phyloP scores from a whole-genome alignment of 2,113 vertebrate genomes.

The Lagopus muta region DNA sequence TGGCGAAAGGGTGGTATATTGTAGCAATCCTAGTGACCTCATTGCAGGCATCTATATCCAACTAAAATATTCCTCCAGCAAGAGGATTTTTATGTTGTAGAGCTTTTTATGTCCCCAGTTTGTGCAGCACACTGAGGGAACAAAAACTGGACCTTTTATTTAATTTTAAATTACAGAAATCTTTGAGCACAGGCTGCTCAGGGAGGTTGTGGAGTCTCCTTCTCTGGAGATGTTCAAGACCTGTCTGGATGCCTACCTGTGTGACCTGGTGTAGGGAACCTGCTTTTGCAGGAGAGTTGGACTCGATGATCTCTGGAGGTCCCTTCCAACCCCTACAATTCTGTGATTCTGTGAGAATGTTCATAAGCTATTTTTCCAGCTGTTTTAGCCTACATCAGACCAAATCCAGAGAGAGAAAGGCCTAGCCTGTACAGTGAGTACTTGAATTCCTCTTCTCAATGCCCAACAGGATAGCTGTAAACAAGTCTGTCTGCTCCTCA shows the following conservation, averaged over 20 bases:
- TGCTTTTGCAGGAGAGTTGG: too few relatives aligned
- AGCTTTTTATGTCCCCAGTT: background rate
- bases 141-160: background rate
- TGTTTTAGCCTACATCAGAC: background rate
- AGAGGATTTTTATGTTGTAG: background rate
- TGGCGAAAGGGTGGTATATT: background rate
- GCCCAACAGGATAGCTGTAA: background rate
- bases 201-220: too few relatives aligned
- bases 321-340: too few relatives aligned
- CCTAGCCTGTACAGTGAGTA: accelerated
- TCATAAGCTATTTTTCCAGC: background rate
- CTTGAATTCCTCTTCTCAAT: background rate
- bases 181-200: background rate
- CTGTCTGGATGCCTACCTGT: too few relatives aligned
- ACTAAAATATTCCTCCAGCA: background rate
- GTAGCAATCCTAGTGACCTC: background rate
- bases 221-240: too few relatives aligned
- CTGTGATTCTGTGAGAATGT: background rate
- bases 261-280: too few relatives aligned
- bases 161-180: background rate
- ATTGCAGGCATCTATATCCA: background rate
- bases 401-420: background rate
- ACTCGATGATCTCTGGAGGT: too few relatives aligned
- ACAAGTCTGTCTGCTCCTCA: background rate
- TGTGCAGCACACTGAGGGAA: background rate